Conservation (phyloP, 92 coral and sea anemone genomes). For the Epizoanthus scotinus region DNA sequence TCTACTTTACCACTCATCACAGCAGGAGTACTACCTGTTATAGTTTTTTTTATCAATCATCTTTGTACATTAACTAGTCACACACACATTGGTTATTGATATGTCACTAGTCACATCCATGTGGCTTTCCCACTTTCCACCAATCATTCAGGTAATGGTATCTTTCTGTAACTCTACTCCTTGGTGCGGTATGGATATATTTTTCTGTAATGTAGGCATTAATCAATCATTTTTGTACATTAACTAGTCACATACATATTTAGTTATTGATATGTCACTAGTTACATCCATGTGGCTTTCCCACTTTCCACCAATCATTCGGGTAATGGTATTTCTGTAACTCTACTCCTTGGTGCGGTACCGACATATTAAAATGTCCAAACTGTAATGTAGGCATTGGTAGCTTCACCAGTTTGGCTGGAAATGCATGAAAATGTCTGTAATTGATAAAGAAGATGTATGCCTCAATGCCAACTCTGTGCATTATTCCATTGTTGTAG, state of each 20-base stretch:
- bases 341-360: conserved; percentile 72
- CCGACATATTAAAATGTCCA: conserved; percentile 62
- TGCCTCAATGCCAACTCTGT: conserved; percentile 73
- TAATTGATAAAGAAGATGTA: conserved; percentile 76
- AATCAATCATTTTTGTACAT: too few relatives aligned
- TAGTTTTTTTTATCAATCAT: too few relatives aligned
- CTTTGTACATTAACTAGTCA: too few relatives aligned
- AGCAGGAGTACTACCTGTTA: too few relatives aligned
- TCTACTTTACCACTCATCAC: too few relatives aligned
- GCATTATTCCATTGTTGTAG: conserved; percentile 70
- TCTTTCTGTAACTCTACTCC: conserved; percentile 76
- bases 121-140: conserved; percentile 31
- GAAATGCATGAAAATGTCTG: conserved; percentile 78
- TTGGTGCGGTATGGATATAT: conserved; percentile 70
- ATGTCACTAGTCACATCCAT: conserved; percentile 26
- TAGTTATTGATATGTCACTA: neutral
- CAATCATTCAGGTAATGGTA: conserved; percentile 82
- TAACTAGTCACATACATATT: too few relatives aligned
- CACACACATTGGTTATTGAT: too few relatives aligned
- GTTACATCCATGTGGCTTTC: conserved; percentile 64
- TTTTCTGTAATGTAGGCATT: conserved; percentile 44
- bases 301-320: conserved; percentile 78
- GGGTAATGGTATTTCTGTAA: conserved; percentile 81
- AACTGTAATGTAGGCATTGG: conserved; percentile 66
- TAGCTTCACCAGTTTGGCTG: conserved; percentile 55